phyloP scores from a whole-genome alignment of 2,888 invertebrate species.

The Onthophagus sagittarius region DNA sequence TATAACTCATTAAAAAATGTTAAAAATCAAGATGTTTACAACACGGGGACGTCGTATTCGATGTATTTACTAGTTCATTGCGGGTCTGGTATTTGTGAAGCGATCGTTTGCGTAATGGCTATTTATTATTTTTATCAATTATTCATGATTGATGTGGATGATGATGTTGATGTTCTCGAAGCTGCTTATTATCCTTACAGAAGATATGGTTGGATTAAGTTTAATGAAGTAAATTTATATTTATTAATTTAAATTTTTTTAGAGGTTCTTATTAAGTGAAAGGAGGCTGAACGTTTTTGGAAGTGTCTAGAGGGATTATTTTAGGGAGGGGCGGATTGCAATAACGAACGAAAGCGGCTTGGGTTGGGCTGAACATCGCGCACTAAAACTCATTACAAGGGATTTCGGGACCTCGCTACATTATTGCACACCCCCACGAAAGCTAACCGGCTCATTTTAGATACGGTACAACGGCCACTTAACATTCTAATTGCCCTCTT shows the following conservation, averaged over 20 bases:
- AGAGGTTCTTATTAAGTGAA: neutral
- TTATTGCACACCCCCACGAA: neutral
- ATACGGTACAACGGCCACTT: neutral
- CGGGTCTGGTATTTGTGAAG: neutral
- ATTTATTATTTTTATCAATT: neutral
- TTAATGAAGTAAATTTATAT: neutral
- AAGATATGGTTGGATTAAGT: neutral
- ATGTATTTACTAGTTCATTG: neutral
- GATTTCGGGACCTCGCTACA: neutral
- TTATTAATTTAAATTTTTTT: neutral
- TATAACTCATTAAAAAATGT: neutral
- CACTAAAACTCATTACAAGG: neutral
- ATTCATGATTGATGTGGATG: neutral
- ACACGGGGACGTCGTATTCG: neutral
- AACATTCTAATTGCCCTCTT: neutral
- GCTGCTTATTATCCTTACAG: slow-evolving; percentile 3
- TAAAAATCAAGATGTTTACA: neutral
- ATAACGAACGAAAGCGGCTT: neutral
- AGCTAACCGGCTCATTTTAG: neutral
- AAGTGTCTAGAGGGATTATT: neutral
- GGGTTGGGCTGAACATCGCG: neutral
- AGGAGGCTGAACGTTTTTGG: neutral
- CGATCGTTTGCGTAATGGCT: neutral
- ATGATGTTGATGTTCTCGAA: neutral
- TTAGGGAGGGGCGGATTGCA: neutral